Evolutionary conservation across 2,113 vertebrate genomes (phyloP).

Genomic region (Turnix velox): DNA sequence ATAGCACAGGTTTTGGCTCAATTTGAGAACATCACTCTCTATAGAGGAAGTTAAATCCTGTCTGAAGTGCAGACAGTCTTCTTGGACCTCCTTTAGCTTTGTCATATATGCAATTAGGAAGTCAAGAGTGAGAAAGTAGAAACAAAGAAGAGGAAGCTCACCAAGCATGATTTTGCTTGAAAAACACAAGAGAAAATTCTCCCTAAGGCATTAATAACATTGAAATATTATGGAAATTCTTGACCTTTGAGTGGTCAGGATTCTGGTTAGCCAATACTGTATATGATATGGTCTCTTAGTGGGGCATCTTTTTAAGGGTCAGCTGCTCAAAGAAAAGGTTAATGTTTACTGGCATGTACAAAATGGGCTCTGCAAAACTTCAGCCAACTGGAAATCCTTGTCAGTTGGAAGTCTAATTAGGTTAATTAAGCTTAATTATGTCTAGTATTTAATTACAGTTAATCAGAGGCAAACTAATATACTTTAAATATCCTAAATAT

Average conservation of each 20-base stretch:
- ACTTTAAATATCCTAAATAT: not conserved
- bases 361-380: conserved; percentile 21
- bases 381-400: conserved; percentile 25
- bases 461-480: not conserved
- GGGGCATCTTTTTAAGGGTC: conserved; percentile 26
- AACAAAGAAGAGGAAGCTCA: conserved; percentile 10
- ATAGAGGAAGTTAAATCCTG: not conserved
- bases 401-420: conserved; percentile 39
- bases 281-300: conserved; percentile 31
- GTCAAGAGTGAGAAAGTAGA: conserved; percentile 2
- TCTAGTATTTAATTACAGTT: not conserved
- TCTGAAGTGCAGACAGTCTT: not conserved
- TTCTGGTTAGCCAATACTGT: not conserved
- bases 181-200: not conserved
- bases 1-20: not conserved
- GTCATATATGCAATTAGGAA: not conserved
- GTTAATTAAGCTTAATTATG: conserved; percentile 41
- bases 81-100: not conserved
- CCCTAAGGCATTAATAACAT: not conserved
- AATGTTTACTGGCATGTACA: not conserved
- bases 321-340: conserved; percentile 18
- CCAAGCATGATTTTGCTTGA: conserved; percentile 4
- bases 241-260: not conserved
- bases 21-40: not conserved
- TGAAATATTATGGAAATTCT: conserved; percentile 26